A percentile compares a stretch with the other conserved stretches of the same genome.
phyloP scores from a whole-genome alignment of 2,888 invertebrate genomes.

The Caenorhabditis virilis region DNA sequence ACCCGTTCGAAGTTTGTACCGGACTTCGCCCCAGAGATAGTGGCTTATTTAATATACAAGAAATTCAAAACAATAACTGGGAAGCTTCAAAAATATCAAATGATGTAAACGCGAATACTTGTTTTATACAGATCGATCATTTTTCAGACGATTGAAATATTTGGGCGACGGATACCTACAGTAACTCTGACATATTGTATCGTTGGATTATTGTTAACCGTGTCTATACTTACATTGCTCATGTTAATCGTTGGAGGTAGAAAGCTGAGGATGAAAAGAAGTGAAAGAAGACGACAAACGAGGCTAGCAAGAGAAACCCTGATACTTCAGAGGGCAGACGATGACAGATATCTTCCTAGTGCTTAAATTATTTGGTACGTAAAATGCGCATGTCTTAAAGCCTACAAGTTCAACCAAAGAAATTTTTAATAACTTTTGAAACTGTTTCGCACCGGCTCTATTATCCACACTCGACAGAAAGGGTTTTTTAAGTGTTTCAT shows the following conservation, averaged over 20 bases:
- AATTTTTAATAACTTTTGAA: too few relatives aligned
- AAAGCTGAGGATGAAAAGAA: conserved; percentile 25
- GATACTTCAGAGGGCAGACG: conserved; percentile 45
- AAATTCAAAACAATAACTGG: too few relatives aligned
- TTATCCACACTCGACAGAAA: too few relatives aligned
- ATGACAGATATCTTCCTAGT: conserved; percentile 45
- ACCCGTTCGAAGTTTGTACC: conserved; percentile 53
- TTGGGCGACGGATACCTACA: conserved; percentile 31
- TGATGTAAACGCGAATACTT: too few relatives aligned
- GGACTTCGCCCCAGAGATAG: conserved; percentile 25
- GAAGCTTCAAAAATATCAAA: too few relatives aligned
- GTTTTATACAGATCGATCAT: too few relatives aligned
- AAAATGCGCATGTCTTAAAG: too few relatives aligned
- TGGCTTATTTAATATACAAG: conserved; percentile 1
- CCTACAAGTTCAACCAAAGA: too few relatives aligned
- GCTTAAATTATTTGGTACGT: too few relatives aligned
- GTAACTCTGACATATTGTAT: conserved; percentile 38
- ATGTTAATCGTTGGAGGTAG: conserved; percentile 41
- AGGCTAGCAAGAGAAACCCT: conserved; percentile 41
- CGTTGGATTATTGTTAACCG: conserved; percentile 26
- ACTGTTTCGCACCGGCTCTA: too few relatives aligned
- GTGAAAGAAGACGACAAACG: conserved; percentile 31
- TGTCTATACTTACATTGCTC: conserved; percentile 32
- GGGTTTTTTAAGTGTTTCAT: too few relatives aligned
- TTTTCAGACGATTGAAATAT: conserved; percentile 33